A percentile compares a stretch with the other conserved stretches of the same genome.
Conservation (phyloP, 2,888 invertebrate species). For the Elysia crispata region DNA sequence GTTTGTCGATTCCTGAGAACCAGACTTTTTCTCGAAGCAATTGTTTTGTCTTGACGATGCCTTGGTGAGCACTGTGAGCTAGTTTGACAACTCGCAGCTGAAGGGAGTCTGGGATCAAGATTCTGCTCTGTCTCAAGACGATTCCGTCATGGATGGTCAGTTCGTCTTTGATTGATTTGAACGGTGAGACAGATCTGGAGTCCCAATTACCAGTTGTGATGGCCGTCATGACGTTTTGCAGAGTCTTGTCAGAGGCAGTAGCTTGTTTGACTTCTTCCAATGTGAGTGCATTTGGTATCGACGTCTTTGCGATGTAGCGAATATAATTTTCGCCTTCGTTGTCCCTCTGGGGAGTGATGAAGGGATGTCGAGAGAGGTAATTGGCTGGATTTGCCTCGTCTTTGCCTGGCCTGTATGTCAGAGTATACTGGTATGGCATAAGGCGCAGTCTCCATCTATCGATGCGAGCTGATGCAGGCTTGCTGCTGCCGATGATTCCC, state of each 20-base stretch:
- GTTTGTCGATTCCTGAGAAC: slow-evolving; percentile 57
- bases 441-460: slow-evolving; percentile 55
- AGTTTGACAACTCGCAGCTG: slow-evolving; percentile 51
- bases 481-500: slow-evolving; percentile 58
- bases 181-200: slow-evolving; percentile 21
- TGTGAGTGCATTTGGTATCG: slow-evolving; percentile 54
- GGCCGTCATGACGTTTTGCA: slow-evolving; percentile 49
- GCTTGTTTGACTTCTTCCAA: slow-evolving; percentile 48
- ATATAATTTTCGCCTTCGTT: slow-evolving; percentile 52
- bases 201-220: slow-evolving; percentile 48
- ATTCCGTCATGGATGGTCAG: slow-evolving; percentile 42
- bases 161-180: slow-evolving; percentile 43
- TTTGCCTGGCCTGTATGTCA: slow-evolving; percentile 55
- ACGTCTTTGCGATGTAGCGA: slow-evolving; percentile 43
- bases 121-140: slow-evolving; percentile 45
- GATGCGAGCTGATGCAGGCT: slow-evolving; percentile 56
- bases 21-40: slow-evolving; percentile 59
- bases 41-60: slow-evolving; percentile 57
- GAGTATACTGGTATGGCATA: slow-evolving; percentile 49
- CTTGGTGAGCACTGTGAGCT: slow-evolving; percentile 60
- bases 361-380: slow-evolving; percentile 56
- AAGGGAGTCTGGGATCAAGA: slow-evolving; percentile 54
- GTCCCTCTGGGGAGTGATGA: slow-evolving; percentile 24
- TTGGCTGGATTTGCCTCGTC: slow-evolving; percentile 57
- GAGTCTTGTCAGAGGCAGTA: slow-evolving; percentile 39